These are phyloP conservation scores for Laticauda colubrina DNA, from an alignment of 2,113 vertebrate species.

Conservation along the genomic window DNA sequence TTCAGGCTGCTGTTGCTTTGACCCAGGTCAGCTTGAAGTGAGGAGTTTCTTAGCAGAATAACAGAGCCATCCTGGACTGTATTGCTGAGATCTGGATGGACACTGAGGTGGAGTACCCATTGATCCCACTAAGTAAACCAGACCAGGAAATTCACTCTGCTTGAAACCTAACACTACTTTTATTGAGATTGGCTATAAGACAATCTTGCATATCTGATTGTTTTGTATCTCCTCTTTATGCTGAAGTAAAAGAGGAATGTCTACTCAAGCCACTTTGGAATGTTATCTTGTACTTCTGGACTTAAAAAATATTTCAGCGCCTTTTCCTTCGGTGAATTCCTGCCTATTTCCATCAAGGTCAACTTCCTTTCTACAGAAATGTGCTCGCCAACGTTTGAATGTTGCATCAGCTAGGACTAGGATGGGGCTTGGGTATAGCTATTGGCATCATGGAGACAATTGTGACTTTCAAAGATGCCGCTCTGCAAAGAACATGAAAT, in stretches of 20 bases:
- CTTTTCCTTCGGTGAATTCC: not conserved
- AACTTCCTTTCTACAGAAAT: not conserved
- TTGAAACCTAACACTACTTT: not conserved
- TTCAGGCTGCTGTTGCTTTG: not conserved
- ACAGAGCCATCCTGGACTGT: not conserved
- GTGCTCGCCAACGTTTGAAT: not conserved
- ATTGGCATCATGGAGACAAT: not conserved
- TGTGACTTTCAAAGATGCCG: not conserved
- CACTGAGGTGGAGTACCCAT: not conserved
- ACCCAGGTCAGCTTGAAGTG: not conserved
- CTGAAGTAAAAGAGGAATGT: not conserved
- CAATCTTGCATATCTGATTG: not conserved
- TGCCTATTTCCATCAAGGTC: not conserved
- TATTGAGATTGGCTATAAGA: not conserved
- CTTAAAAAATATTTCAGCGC: not conserved
- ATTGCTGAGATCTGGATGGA: not conserved
- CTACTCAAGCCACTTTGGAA: not conserved
- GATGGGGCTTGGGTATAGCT: not conserved
- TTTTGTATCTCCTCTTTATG: not conserved
- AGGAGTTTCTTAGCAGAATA: not conserved
- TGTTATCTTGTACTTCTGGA: not conserved
- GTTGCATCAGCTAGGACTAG: not conserved
- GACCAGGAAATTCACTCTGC: not conserved
- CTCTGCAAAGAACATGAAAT: not conserved
- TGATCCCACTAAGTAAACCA: not conserved